Percentiles rank a stretch among this genome's conserved stretches.
Conservation (phyloP, 2,797 vertebrate species). For the Halcyon chelicuti region DNA sequence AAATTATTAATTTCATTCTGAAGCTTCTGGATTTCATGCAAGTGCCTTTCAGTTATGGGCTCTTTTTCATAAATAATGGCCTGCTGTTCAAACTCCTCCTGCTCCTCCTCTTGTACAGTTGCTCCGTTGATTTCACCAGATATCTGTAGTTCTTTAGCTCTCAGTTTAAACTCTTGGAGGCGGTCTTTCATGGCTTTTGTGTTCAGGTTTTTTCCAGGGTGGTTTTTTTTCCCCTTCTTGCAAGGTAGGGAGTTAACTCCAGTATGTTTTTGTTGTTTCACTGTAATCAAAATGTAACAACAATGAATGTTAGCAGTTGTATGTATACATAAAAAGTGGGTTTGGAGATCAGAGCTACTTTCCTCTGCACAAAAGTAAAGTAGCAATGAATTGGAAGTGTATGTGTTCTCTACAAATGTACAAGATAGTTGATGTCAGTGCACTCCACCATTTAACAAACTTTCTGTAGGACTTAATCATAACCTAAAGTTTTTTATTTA, state of each 20-base stretch:
- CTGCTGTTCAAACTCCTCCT: slow-evolving; percentile 79
- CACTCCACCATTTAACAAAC: neutral
- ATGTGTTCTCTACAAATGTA: neutral
- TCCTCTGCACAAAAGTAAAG: neutral
- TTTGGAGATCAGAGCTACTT: neutral
- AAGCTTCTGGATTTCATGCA: slow-evolving; percentile 87
- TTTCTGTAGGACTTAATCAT: neutral
- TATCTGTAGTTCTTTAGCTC: slow-evolving; percentile 80
- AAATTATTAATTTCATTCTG: slow-evolving; percentile 85
- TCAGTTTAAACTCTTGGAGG: slow-evolving; percentile 88
- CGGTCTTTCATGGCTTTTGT: slow-evolving; percentile 86
- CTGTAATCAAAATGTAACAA: slow-evolving; percentile 39
- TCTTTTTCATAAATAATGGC: slow-evolving; percentile 93
- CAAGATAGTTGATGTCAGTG: neutral
- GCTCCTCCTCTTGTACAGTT: slow-evolving; percentile 74
- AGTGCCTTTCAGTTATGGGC: slow-evolving; percentile 87
- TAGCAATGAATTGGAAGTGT: neutral
- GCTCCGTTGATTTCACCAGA: slow-evolving; percentile 41
- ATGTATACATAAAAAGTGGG: neutral
- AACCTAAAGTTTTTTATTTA: neutral
- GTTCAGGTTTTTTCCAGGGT: neutral
- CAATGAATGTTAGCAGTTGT: neutral
- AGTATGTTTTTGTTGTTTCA: neutral
- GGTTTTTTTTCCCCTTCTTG: neutral
- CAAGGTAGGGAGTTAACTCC: neutral